phyloP scores from a whole-genome alignment of 1,140 invertebrate species.

The Brachionus manjavacas region DNA sequence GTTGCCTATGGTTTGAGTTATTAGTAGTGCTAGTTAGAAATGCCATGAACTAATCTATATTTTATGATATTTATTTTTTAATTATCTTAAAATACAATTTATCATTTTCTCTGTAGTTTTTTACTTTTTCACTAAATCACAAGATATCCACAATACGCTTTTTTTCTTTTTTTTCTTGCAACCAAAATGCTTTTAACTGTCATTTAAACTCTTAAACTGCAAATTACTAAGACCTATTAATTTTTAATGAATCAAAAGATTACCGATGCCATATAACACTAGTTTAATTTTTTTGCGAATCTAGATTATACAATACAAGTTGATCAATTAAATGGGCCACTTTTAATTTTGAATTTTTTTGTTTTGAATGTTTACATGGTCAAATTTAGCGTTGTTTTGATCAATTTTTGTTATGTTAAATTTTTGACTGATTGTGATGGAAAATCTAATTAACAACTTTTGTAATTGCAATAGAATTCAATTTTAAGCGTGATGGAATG shows the following conservation, averaged over 20 bases:
- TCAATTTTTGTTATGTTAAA: no score
- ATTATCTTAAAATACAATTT: conserved; percentile 20
- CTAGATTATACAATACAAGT: background rate
- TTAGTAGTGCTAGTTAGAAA: background rate
- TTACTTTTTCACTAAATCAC: background rate
- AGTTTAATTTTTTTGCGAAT: background rate
- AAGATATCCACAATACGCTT: background rate
- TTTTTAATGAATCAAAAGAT: background rate
- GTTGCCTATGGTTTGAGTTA: background rate
- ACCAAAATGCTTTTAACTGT: background rate
- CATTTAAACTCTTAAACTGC: background rate
- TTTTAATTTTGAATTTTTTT: no score
- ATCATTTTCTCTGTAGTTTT: background rate
- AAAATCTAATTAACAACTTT: background rate
- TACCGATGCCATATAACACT: background rate
- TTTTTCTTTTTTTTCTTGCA: background rate
- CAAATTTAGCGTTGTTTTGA: no score
- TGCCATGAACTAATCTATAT: conserved; percentile 18
- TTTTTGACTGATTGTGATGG: background rate
- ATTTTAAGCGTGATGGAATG: background rate
- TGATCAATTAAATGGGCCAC: background rate
- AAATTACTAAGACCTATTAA: background rate
- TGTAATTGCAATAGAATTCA: background rate
- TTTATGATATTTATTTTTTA: conserved; percentile 22
- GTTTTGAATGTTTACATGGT: no score